These are phyloP conservation scores for Mus musculus DNA, from an alignment of 2,113 vertebrate genomes.

Conservation along the genomic window DNA sequence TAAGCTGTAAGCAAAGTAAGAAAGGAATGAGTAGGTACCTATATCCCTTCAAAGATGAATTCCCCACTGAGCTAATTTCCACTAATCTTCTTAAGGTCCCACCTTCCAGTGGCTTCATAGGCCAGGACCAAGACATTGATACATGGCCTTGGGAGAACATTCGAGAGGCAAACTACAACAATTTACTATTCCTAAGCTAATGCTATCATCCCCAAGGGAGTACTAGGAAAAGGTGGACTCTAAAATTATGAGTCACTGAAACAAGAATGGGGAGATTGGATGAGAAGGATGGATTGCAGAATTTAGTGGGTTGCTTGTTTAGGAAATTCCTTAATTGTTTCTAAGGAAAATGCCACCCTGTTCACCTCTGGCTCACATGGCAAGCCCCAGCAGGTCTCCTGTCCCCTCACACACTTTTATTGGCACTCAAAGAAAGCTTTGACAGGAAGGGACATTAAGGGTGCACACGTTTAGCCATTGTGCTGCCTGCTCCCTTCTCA, in stretches of 20 bases:
- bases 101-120: not conserved
- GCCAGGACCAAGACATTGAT: not conserved
- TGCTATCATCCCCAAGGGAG: not conserved
- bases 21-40: not conserved
- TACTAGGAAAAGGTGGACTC: not conserved
- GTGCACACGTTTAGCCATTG: not conserved
- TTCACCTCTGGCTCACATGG: conserved; percentile 71
- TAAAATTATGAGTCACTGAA: conserved; percentile 52
- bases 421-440: not conserved
- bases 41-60: not conserved
- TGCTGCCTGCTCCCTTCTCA: not conserved
- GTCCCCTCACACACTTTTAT: conserved; percentile 35
- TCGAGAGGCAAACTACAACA: not conserved
- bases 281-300: conserved; percentile 75
- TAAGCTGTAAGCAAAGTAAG: not conserved
- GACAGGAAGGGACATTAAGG: not conserved
- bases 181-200: not conserved
- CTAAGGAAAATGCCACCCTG: conserved; percentile 77
- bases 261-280: conserved; percentile 69
- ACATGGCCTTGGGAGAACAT: not conserved
- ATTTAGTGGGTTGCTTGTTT: conserved; percentile 81
- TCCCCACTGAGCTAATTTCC: not conserved
- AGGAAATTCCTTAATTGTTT: conserved; percentile 79
- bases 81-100: not conserved
- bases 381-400: conserved; percentile 69